Conservation (phyloP, 2,797 vertebrate species). For the Ceryle rudis region DNA sequence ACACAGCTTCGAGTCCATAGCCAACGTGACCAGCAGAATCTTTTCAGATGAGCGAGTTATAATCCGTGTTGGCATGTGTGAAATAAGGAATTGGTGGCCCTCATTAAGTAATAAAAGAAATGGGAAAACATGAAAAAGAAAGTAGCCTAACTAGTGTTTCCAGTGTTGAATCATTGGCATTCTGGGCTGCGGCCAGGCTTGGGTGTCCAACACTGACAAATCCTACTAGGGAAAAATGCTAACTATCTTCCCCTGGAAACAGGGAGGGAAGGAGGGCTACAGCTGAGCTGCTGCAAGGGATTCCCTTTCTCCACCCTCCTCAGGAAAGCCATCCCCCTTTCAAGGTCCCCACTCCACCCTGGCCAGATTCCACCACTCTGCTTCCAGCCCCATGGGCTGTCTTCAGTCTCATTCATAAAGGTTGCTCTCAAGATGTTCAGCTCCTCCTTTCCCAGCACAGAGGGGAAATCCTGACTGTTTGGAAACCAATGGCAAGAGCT, state of each 20-base stretch:
- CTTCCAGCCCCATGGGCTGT: rapidly evolving
- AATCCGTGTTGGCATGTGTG: not conserved
- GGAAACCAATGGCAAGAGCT: not conserved
- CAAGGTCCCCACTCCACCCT: not conserved
- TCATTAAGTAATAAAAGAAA: constrained; percentile 8
- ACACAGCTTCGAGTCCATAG: not conserved
- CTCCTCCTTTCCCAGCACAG: not conserved
- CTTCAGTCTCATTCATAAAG: not conserved
- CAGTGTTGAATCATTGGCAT: not conserved
- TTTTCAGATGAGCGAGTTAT: not conserved
- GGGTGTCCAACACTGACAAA: not conserved
- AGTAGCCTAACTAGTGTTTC: constrained; percentile 11
- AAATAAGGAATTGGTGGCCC: not conserved
- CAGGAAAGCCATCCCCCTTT: not conserved
- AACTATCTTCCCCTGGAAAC: not conserved
- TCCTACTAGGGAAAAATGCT: not conserved
- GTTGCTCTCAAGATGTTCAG: not conserved
- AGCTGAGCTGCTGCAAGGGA: not conserved
- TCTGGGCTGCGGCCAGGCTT: not conserved
- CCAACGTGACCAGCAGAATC: not conserved
- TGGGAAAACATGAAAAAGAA: not conserved
- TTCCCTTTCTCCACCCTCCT: not conserved
- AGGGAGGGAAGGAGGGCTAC: not conserved
- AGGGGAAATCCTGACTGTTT: not conserved
- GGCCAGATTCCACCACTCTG: not conserved